Conservation (phyloP, 2,113 vertebrate species). For the Patagioenas fasciata region DNA sequence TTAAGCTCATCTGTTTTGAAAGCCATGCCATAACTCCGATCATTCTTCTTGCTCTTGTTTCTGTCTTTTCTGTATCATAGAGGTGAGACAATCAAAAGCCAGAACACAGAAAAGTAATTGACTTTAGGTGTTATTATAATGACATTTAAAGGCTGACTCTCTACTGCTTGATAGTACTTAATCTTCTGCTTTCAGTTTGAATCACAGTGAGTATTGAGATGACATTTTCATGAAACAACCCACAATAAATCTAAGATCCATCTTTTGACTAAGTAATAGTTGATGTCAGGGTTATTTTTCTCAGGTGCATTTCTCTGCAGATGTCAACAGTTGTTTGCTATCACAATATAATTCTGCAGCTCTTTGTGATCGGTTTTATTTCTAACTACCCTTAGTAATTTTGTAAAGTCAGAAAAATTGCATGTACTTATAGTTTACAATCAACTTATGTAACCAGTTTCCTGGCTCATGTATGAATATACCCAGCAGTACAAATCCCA, state of each 20-base stretch:
- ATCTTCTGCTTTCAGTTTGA: not conserved
- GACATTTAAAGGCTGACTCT: not conserved
- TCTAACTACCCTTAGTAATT: not conserved
- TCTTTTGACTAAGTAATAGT: not conserved
- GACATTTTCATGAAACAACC: not conserved
- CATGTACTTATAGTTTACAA: not conserved
- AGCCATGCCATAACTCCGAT: not conserved
- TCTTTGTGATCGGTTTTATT: not conserved
- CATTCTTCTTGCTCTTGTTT: not conserved
- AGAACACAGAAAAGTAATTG: rapidly evolving
- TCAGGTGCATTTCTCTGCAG: not conserved
- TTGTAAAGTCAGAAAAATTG: not conserved
- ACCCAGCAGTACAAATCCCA: not conserved
- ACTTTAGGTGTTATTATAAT: not conserved
- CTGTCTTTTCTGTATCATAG: not conserved
- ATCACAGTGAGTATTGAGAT: not conserved
- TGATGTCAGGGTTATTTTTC: not conserved
- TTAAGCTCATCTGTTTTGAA: not conserved
- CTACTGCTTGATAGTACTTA: not conserved
- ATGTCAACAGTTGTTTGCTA: not conserved
- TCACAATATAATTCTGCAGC: not conserved
- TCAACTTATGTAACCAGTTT: not conserved
- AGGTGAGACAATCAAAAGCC: not conserved
- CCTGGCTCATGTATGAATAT: not conserved
- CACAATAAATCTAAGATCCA: not conserved